Evolutionary conservation across 2,888 invertebrate genomes (phyloP).

Genomic region (Eupeodes luniger): DNA sequence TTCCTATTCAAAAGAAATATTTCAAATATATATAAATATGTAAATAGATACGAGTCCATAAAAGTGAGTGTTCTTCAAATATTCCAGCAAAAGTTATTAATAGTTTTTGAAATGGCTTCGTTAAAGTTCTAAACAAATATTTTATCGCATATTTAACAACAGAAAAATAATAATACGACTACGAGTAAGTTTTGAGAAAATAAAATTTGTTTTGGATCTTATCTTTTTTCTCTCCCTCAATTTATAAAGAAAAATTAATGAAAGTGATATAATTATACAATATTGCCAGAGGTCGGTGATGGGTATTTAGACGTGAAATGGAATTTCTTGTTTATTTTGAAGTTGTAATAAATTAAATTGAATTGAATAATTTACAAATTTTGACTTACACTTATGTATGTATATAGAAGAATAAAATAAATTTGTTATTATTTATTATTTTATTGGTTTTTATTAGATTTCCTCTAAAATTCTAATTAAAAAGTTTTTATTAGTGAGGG

Average conservation of each 20-base stretch:
- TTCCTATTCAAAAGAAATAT: neutral
- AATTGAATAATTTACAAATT: too few species aligned
- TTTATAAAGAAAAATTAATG: neutral
- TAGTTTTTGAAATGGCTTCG: neutral
- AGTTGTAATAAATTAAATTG: too few species aligned
- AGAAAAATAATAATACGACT: neutral
- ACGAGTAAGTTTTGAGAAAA: neutral
- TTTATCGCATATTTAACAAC: neutral
- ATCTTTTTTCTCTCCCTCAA: neutral
- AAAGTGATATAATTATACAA: too few species aligned
- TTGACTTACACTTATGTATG: too few species aligned
- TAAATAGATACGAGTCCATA: neutral
- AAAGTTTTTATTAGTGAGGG: too few species aligned
- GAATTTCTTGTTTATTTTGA: too few species aligned
- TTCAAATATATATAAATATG: neutral
- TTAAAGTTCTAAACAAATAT: slow-evolving; percentile 8
- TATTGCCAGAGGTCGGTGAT: too few species aligned
- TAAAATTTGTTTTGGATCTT: neutral
- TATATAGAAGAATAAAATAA: too few species aligned
- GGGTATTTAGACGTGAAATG: too few species aligned
- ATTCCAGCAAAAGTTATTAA: slow-evolving; percentile 8
- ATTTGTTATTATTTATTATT: too few species aligned
- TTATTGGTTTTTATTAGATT: too few species aligned
- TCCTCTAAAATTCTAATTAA: too few species aligned
- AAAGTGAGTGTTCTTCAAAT: neutral